Conservation (phyloP, 2,113 vertebrate genomes). For the Lichenostomus cassidix region DNA sequence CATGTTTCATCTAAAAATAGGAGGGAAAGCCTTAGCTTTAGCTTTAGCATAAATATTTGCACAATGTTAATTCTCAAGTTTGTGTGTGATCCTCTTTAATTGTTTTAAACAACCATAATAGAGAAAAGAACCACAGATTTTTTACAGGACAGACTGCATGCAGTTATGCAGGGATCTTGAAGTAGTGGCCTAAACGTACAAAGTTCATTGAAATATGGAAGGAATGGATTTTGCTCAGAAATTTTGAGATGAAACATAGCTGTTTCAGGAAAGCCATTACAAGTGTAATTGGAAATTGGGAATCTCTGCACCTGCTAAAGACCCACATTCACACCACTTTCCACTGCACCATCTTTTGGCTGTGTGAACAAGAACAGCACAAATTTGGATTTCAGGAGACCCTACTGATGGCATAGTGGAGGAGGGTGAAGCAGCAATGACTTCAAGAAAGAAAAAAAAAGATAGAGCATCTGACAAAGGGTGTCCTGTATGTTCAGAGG, state of each 20-base stretch:
- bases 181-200: not conserved
- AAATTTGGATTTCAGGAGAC: not conserved
- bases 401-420: not conserved
- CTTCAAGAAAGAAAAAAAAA: not conserved
- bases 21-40: not conserved
- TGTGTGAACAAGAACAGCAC: not conserved
- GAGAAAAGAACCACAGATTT: not conserved
- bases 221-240: constrained; percentile 12
- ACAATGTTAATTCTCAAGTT: not conserved
- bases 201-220: not conserved
- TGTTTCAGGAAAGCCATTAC: not conserved
- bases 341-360: not conserved
- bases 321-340: not conserved
- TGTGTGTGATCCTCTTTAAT: not conserved
- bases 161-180: not conserved
- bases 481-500: not conserved
- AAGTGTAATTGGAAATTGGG: not conserved
- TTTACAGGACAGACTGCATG: not conserved
- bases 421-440: not conserved
- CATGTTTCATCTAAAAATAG: not conserved
- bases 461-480: not conserved
- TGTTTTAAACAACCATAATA: not conserved
- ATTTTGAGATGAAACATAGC: not conserved
- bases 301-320: not conserved
- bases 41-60: constrained; percentile 21